Base-by-base conservation (phyloP, 2,797 vertebrate genomes). In the Falco biarmicus region DNA sequence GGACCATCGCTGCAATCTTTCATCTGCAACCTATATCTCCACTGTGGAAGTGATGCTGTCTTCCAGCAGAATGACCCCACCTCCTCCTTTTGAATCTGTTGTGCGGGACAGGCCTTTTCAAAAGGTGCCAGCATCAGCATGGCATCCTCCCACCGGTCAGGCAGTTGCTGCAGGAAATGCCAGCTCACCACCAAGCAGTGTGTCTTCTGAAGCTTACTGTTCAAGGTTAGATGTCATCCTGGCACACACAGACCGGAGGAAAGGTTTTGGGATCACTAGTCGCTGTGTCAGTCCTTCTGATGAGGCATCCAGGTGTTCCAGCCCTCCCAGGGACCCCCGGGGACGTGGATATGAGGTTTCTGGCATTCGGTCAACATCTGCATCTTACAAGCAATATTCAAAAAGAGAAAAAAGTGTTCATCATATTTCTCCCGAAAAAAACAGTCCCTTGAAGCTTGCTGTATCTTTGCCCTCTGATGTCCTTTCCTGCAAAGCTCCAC, bases 161-260 rank as follows among this genome's bases (percentile, higher is more conserved):
- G 65, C 94, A 34, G 17, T 61, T 37, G 32, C 47, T 90, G 13
- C 93, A 87, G 93, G 82, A 88, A 89, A 83, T 81, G 73, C 54
- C 83, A 95, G n/a, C 74, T 89, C 84, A 60, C 37, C 92, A 56
- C 82, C 92, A 78, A 68, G 71, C 78, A 81, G 53, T 29, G 31
- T 54, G 15, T 87, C 96, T 94, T 96, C 97, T 65, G 82, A 88
- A 41, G 90, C 85, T 87, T 97, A 97, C 89, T 93, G 89, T 76
- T 98, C 98, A 61, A 97, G 96, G 57, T 76, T 98, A 74, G 95
- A 98, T 86, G 92, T 98, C 32, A 48, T 96, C 63, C 89, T 98
- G 88, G 79, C 92, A 56, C 89, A 96, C 19, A 71, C 68, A 61
- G 92, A 95, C 69, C 76, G 22, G 45, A 95, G 57, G n/a, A 97